Percentiles rank a stretch among this genome's conserved stretches.
phyloP scores from a whole-genome alignment of 2,113 vertebrate species.

The Glareola pratincola region DNA sequence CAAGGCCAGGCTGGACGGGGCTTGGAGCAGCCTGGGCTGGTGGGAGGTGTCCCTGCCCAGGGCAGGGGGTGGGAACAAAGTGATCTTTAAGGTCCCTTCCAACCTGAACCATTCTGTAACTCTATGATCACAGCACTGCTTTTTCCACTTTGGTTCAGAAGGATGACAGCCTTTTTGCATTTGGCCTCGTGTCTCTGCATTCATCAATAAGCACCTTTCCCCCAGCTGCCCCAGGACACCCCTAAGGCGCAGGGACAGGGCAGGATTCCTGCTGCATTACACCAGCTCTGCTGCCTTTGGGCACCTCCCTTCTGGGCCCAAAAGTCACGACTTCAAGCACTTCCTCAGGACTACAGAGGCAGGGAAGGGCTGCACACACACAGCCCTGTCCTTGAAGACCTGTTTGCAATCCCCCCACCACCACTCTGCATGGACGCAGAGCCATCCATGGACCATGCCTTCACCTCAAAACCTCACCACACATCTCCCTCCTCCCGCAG shows the following conservation, averaged over 20 bases:
- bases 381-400: neutral
- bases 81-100: neutral
- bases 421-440: neutral
- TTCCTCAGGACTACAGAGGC: neutral
- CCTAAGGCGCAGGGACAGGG: neutral
- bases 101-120: neutral
- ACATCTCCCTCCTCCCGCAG: neutral
- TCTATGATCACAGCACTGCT: fast-evolving
- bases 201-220: neutral
- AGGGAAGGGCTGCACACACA: neutral
- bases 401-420: neutral
- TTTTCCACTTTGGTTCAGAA: neutral
- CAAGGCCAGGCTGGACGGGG: neutral
- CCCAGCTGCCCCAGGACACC: neutral
- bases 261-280: neutral
- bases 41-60: neutral
- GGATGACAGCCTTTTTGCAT: neutral
- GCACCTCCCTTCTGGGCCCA: neutral
- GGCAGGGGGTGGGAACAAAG: neutral
- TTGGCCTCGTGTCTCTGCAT: fast-evolving
- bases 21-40: neutral
- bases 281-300: neutral
- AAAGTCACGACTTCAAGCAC: neutral
- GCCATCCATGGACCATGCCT: neutral
- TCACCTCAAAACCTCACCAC: neutral